Evolutionary conservation across 2,113 vertebrate species (phyloP), one percentile per base, ranked within the genome.

Genomic region (Archilochus colubris): DNA sequence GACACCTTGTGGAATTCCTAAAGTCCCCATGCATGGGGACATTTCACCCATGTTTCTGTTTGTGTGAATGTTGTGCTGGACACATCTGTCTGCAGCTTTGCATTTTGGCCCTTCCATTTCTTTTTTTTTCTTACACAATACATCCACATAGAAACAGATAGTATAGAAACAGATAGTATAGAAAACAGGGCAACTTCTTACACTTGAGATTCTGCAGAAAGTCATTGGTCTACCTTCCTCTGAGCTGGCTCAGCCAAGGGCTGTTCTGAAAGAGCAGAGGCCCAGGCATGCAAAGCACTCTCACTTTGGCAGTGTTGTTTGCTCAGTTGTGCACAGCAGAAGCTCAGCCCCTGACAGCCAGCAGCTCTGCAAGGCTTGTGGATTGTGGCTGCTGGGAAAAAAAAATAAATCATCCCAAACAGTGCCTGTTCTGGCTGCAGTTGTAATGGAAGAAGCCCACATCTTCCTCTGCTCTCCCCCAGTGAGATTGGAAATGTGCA

Each of bases 401-500:
- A 72, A 64, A 72, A 81, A n/a, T n/a, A 61, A 33, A 18, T 44
- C 44, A 12, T 33, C 30, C 55, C 14, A 23, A 58, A 70, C 2
- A 22, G 51, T 14, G 51, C 33, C 46, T 24, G 51, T 22, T 77
- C 70, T 74, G 58, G 55, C 59, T 43, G 30, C n/a, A 62, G 24
- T 16, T 7, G 4, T 11, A 21, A 3, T 33, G 67, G 79, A 76
- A 77, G 54, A 38, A 88, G 21, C 3, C 11, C 33, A 28, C 66
- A 73, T 55, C 14, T 54, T 62, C 46, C 36, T 73, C n/a, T 51
- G 16, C 33, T 59, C 23, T 68, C 15, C 75, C 33, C 46, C 15
- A 0, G 14, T 7, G 28, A 62, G 46, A 7, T 40, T 44, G 36
- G 54, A 33, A 69, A 15, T 0, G 0, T 5, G 30, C 23, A 72